These are phyloP conservation scores for Polydrusus tereticollis DNA, from an alignment of 2,888 invertebrate genomes.

Conservation along the genomic window DNA sequence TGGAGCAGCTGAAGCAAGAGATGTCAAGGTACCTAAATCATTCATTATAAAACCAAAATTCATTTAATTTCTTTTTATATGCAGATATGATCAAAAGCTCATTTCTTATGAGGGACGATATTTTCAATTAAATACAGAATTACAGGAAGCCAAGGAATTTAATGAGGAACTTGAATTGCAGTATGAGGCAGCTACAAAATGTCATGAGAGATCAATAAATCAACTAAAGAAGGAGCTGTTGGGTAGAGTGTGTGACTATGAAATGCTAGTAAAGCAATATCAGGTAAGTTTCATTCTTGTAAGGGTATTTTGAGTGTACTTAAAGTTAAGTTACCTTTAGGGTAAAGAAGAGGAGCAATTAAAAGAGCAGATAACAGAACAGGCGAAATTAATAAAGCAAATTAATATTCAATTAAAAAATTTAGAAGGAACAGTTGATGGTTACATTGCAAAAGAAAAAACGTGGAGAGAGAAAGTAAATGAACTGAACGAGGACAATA, in stretches of 20 bases:
- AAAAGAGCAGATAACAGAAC: slow-evolving; percentile 30
- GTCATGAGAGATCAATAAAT: slow-evolving; percentile 58
- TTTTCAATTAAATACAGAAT: slow-evolving; percentile 57
- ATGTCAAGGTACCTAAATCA: slow-evolving; percentile 50
- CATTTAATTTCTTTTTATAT: not conserved
- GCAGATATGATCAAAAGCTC: slow-evolving; percentile 59
- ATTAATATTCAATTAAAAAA: slow-evolving; percentile 35
- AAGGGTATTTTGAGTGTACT: not conserved
- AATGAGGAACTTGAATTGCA: slow-evolving; percentile 63
- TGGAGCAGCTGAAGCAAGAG: slow-evolving; percentile 70
- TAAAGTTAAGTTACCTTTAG: slow-evolving; percentile 16
- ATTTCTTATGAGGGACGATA: slow-evolving; percentile 61
- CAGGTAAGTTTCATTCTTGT: slow-evolving; percentile 24
- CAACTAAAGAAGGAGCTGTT: slow-evolving; percentile 57
- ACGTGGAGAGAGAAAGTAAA: slow-evolving; percentile 49
- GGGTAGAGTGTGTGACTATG: slow-evolving; percentile 56
- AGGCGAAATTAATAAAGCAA: slow-evolving; percentile 30
- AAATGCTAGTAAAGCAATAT: slow-evolving; percentile 47
- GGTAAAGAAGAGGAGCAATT: slow-evolving; percentile 26
- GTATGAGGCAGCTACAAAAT: slow-evolving; percentile 58
- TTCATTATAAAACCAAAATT: too few relatives aligned
- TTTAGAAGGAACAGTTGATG: slow-evolving; percentile 44
- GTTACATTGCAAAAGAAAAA: slow-evolving; percentile 50
- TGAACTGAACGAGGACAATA: slow-evolving; percentile 53
- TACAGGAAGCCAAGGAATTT: slow-evolving; percentile 55